Base-by-base conservation (phyloP, 1,140 invertebrate species). In the Himalopsyche phryganea region DNA sequence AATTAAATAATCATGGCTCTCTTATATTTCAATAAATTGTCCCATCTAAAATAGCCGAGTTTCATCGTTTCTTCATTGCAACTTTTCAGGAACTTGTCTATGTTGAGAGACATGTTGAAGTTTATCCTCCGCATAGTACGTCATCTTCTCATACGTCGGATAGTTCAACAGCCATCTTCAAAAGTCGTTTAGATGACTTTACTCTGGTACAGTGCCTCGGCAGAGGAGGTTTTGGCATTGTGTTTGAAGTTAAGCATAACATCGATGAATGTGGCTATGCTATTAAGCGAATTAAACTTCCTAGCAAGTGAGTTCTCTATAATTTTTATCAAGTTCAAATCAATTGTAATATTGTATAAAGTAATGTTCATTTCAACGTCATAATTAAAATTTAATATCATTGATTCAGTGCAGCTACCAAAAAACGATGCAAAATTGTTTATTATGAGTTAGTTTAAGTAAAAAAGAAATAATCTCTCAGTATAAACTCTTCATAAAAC, bases 231-330 rank as follows among this genome's bases (percentile, higher is more conserved):
- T 98, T 97, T 78, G 96, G 96, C 0, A 87, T 98, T 15, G 96
- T 99, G 0, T 98, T 98, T 76, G 90, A 98, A 73, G 94, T 91
- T 0, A 89, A 84, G 70, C 97, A 98, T 71, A 95, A 92, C 75
- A 86, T 98, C 50, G 96, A 99, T 72, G 91, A 97, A 67, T 90
- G 91, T 66, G 82, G 87, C 61, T 98, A 98, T 79, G 96, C 96
- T 15, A 86, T 99, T 0, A 98, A 99, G 77, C 83, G 95, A 66
- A 98, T 98, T 44, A 83, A 85, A 6, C 75, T 98, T 53, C 90
- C 92, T 9, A 89, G 89, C 65, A 89, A 84, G 90, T 92, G 73
- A 72, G 74, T 67, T 47, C 45, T 46, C 36, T 54, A 47, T 55
- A 3, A 35, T 33, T 54, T 51, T 51, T n/a, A n/a, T n/a, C n/a